Percentiles rank a stretch among this genome's conserved stretches.
These are phyloP conservation scores for Todiramphus saurophagus DNA, from an alignment of 2,113 vertebrate genomes.

Conservation along the genomic window DNA sequence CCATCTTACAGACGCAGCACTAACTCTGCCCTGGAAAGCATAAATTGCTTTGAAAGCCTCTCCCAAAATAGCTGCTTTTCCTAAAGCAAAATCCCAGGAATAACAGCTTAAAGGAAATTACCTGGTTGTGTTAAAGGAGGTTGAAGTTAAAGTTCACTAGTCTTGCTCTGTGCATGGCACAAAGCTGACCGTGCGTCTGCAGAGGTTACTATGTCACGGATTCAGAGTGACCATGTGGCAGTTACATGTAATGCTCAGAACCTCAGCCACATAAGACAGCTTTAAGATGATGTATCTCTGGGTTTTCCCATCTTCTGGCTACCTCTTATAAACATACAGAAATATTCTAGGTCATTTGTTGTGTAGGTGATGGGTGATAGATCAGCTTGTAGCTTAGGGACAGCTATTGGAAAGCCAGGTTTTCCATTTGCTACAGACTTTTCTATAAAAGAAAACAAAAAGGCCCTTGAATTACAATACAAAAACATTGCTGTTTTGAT, in stretches of 20 bases:
- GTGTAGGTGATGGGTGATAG: not conserved
- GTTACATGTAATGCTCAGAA: not conserved
- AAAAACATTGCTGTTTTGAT: not conserved
- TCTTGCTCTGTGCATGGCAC: not conserved
- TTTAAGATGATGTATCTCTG: not conserved
- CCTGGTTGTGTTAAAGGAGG: not conserved
- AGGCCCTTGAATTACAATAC: not conserved
- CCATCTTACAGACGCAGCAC: not conserved
- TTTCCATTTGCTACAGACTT: not conserved
- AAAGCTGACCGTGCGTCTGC: not conserved
- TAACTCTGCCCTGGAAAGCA: not conserved
- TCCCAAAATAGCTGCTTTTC: not conserved
- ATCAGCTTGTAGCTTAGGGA: not conserved
- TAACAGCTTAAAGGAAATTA: not conserved
- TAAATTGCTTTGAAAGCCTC: not conserved
- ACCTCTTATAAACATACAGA: not conserved
- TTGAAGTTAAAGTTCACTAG: not conserved
- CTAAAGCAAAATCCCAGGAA: not conserved
- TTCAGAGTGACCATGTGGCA: accelerated
- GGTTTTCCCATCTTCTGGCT: not conserved
- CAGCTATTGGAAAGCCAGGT: not conserved
- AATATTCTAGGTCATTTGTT: not conserved
- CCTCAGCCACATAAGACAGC: not conserved
- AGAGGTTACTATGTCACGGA: not conserved
- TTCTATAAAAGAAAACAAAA: not conserved